Percentiles rank a stretch among this genome's conserved stretches.
Evolutionary conservation across 2,888 invertebrate species (phyloP).

Genomic region (Lutraria lutraria): DNA sequence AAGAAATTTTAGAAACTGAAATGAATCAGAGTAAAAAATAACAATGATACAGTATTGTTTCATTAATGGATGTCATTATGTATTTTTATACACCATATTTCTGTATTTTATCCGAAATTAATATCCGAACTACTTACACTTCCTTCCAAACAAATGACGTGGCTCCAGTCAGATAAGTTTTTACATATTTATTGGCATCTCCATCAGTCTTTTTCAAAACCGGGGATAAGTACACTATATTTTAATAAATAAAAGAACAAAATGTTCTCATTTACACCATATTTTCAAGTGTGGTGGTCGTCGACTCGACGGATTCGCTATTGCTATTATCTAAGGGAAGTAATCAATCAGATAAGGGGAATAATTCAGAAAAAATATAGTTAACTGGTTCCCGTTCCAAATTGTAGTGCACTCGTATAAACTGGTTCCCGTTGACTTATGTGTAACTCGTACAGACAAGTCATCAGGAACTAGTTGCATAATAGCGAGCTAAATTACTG

Average conservation of each 20-base stretch:
- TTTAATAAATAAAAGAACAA: not conserved
- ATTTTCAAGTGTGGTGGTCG: not conserved
- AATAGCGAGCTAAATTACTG: no score
- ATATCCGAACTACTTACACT: conserved; percentile 7
- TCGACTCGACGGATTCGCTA: not conserved
- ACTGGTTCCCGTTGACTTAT: no score
- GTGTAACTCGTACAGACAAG: no score
- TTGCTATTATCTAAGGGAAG: no score
- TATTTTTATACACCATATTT: no score
- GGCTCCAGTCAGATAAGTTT: not conserved
- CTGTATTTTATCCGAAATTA: not conserved
- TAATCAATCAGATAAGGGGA: no score
- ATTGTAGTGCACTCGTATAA: no score
- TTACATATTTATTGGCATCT: not conserved
- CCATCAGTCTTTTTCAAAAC: not conserved
- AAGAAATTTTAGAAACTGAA: not conserved
- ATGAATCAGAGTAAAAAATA: not conserved
- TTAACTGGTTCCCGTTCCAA: no score
- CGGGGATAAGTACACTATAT: not conserved
- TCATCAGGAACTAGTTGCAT: no score
- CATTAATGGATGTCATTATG: not conserved
- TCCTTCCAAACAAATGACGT: not conserved
- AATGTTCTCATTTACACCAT: not conserved
- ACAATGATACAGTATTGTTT: not conserved
- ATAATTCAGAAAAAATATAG: no score